Base-by-base conservation (phyloP, 2,797 vertebrate species). In the Coracias cyanogaster region DNA sequence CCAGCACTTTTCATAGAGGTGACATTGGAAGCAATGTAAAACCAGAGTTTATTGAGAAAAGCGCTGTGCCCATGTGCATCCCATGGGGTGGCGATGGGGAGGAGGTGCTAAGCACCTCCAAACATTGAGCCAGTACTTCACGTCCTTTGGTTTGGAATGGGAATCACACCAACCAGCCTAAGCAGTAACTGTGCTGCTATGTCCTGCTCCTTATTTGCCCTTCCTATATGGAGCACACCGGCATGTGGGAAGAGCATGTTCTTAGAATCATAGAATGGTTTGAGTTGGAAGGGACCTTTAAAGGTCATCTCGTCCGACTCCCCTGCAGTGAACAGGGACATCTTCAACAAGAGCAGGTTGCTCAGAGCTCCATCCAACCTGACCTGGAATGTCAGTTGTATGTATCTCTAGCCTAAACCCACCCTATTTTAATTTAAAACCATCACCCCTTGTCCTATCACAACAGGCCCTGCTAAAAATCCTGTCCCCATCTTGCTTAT, bases 111-210 rank as follows among this genome's bases (percentile, higher is more conserved):
- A 73, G 25, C 16, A 51, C 60, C n/a, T 66, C 43, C 54, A 58
- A 33, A 58, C 28, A 12, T 46, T 2, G 8, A 71, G 33, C 29
- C 52, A 46, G 1, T 48, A 41, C 17, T 79, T 82, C 82, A 46
- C 49, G 28, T 78, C n/a, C 20, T 82, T 6, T n/a, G 25, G 10
- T 57, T 61, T 49, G 51, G 28, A 76, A 58, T 3, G 5, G 28
- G 33, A 72, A 45, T 70, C 29, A 21, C 22, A 45, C 6, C 3
- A 2, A 16, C 29, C 31, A 69, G 48, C 71, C 31, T 78, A 25
- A 61, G 67, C 2, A 2, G 25, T 55, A 25, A 57, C 20, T 20
- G 29, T 0, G 1, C 46, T 52, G 21, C 18, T 58, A 3, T 13
- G 33, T 35, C 12, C 17, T n/a, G 54, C 49, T 77, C 22, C 52